phyloP scores from a whole-genome alignment of 2,113 vertebrate genomes.

The Python bivittatus region DNA sequence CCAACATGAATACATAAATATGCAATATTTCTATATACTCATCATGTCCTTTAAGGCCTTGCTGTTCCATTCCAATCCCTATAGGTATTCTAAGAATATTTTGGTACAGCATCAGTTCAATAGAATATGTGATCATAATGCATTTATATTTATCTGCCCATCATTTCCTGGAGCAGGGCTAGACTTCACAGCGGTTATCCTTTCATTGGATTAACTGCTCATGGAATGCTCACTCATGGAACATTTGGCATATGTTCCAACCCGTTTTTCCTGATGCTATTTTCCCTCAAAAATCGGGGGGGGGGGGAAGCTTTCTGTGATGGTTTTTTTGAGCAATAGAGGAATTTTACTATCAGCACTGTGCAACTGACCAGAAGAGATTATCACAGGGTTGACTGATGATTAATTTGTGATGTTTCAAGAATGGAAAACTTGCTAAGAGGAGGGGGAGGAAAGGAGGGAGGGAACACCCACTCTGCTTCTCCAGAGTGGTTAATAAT shows the following conservation, averaged over 20 bases:
- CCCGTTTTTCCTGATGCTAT: background rate
- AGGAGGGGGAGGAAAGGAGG: background rate
- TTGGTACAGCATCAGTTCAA: background rate
- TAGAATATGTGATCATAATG: accelerated
- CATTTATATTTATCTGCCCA: background rate
- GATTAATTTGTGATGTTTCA: background rate
- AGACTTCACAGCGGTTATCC: background rate
- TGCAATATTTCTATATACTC: background rate
- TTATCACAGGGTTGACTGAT: background rate
- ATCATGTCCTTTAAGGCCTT: background rate
- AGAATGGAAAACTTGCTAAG: background rate
- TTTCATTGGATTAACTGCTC: background rate
- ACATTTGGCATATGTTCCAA: background rate
- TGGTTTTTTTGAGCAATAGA: background rate
- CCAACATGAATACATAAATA: background rate
- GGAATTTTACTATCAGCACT: background rate
- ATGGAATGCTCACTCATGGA: background rate
- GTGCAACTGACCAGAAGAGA: background rate
- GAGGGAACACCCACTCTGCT: background rate
- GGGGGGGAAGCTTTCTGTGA: background rate
- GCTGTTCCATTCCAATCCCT: background rate
- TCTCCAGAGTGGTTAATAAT: no score
- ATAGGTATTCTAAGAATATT: background rate
- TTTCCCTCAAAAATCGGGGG: background rate
- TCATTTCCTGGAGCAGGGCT: background rate